Evolutionary conservation across 2,888 invertebrate species (phyloP), one percentile per base, ranked within the genome.

Genomic region (Andrena fulva): DNA sequence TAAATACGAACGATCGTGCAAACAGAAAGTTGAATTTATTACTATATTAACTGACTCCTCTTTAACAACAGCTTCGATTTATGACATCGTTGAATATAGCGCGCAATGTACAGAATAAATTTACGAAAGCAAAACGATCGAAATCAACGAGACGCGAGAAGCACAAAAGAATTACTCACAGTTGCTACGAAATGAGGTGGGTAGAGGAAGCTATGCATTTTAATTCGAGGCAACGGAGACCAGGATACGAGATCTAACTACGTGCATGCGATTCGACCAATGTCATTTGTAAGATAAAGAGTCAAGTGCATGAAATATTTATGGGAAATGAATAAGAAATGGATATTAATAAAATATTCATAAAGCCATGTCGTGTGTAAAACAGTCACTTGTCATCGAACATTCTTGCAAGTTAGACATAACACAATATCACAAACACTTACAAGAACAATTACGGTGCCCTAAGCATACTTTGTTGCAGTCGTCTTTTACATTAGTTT

Each of bases 401-500:
- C 62, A 78, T 70, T 72, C 68, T 64, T 69, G 74, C 63, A 85
- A 59, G 33, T 27, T 69, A 88, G 76, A 87, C 86, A 80, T 73
- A 87, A 82, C 86, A 87, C 86, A 80, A 82, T 86, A 87, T 86
- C 84, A 87, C 86, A 89, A 90, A 91, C 89, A 91, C 91, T 93
- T 92, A 92, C 92, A 92, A 92, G 91, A 89, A 91, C 92, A 92
- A 91, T 91, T 90, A 91, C 77, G 90, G 83, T 91, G 89, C 90
- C 91, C 89, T 92, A 91, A 90, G 88, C 85, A 91, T 91, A 89
- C 84, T 91, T 90, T 90, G 86, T 91, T 88, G 91, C 89, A 90
- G 88, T 89, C 92, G 85, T 85, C 90, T 90, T 90, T 92, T 93
- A 93, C 91, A 91, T 92, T 91, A 92, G 93, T 90, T 92, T 92